These are phyloP conservation scores for silkworm (Bombyx mori) DNA, from an alignment of 1,140 invertebrate genomes.

Conservation along the genomic window DNA sequence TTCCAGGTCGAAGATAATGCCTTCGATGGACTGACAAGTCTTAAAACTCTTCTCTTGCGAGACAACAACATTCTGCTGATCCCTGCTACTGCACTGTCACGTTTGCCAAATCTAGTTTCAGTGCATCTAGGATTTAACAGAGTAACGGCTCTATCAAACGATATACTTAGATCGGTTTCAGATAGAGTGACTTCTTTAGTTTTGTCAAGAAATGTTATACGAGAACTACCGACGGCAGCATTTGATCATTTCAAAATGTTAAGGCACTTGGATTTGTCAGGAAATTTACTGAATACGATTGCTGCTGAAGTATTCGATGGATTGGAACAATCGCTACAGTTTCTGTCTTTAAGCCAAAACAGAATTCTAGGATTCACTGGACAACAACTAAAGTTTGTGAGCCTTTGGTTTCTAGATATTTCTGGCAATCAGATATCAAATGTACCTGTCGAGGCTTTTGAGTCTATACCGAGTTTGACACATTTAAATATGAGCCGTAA, in stretches of 20 bases:
- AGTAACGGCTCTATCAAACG: conserved; percentile 87
- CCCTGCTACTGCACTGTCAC: conserved; percentile 82
- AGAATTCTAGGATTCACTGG: conserved; percentile 77
- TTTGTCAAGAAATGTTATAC: conserved; percentile 87
- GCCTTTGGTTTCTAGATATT: conserved; percentile 80
- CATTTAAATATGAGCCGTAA: conserved; percentile 86
- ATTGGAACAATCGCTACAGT: conserved; percentile 79
- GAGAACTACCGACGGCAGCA: conserved; percentile 84
- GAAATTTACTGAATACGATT: conserved; percentile 82
- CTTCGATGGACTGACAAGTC: conserved; percentile 83
- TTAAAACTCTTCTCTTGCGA: conserved; percentile 85
- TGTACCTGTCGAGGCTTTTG: conserved; percentile 78
- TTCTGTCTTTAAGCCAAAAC: conserved; percentile 84
- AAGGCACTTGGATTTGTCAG: conserved; percentile 81
- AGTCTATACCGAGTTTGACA: conserved; percentile 77
- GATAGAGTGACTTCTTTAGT: conserved; percentile 76
- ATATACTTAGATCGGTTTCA: conserved; percentile 79
- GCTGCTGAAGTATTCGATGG: conserved; percentile 82
- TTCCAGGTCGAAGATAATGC: conserved; percentile 88
- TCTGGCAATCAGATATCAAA: conserved; percentile 85
- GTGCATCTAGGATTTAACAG: conserved; percentile 89
- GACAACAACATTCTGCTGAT: conserved; percentile 91
- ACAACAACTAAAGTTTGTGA: conserved; percentile 76
- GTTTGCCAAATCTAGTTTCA: conserved; percentile 79
- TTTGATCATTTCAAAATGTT: conserved; percentile 85